phyloP scores from a whole-genome alignment of 1,140 invertebrate genomes.

The Diuraphis noxia region DNA sequence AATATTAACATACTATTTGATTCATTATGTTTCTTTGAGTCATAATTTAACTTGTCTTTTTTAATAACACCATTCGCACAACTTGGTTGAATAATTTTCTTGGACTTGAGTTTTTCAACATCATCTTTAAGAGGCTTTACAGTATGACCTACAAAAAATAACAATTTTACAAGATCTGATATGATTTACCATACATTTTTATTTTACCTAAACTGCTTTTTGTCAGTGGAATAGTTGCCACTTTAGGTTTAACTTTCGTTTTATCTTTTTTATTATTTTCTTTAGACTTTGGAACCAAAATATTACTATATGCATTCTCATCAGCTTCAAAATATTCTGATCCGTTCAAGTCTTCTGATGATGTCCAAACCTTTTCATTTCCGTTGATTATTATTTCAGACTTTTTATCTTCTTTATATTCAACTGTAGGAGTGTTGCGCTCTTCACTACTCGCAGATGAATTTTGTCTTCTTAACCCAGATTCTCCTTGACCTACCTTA shows the following conservation, averaged over 20 bases:
- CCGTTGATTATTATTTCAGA: slow-evolving; percentile 19
- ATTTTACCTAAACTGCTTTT: slow-evolving; percentile 14
- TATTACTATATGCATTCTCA: slow-evolving; percentile 49
- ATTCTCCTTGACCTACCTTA: slow-evolving; percentile 24
- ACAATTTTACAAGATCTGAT: background rate
- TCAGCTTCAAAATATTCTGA: slow-evolving; percentile 50
- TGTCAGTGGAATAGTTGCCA: background rate
- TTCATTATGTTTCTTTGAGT: slow-evolving; percentile 34
- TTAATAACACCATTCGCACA: background rate
- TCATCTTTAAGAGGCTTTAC: slow-evolving; percentile 32
- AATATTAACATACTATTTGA: slow-evolving; percentile 31
- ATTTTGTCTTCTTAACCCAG: slow-evolving; percentile 62
- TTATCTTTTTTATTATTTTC: slow-evolving; percentile 53
- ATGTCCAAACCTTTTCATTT: slow-evolving; percentile 56
- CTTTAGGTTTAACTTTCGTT: slow-evolving; percentile 47
- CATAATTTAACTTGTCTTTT: slow-evolving; percentile 39
- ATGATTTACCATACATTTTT: background rate
- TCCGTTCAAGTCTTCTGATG: slow-evolving; percentile 57
- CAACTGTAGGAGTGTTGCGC: slow-evolving; percentile 36
- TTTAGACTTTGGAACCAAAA: slow-evolving; percentile 45
- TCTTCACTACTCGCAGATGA: slow-evolving; percentile 64
- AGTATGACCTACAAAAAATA: slow-evolving; percentile 30
- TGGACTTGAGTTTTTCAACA: slow-evolving; percentile 18
- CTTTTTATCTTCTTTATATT: slow-evolving; percentile 51
- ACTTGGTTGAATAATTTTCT: background rate